Conservation (phyloP, 2,113 vertebrate species). For the Smithornis capensis region DNA sequence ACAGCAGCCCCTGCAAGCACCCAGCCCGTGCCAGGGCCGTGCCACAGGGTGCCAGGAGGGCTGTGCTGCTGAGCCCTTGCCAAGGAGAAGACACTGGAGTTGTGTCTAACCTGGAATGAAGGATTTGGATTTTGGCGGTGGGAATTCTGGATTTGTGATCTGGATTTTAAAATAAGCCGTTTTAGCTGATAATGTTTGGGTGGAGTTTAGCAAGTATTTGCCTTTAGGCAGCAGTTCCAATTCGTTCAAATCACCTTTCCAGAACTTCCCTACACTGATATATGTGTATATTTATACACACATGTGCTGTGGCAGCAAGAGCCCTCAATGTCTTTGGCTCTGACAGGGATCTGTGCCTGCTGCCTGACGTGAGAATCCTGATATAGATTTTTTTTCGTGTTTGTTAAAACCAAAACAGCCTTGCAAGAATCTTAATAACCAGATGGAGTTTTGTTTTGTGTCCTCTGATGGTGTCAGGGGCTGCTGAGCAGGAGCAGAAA, state of each 20-base stretch:
- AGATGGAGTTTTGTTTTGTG: neutral
- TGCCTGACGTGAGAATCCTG: fast-evolving
- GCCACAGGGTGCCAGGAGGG: neutral
- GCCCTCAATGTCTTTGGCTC: neutral
- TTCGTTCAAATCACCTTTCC: neutral
- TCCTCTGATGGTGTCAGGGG: fast-evolving
- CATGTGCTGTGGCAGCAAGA: neutral
- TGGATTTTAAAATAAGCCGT: neutral
- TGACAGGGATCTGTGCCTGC: fast-evolving
- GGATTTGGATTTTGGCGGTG: neutral
- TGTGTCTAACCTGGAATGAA: too few relatives aligned
- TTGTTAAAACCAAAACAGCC: neutral
- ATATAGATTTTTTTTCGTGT: neutral
- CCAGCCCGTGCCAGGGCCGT: fast-evolving
- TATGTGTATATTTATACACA: neutral
- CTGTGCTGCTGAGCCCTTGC: fast-evolving
- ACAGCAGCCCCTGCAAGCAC: fast-evolving
- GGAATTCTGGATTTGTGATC: neutral
- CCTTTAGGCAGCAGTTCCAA: neutral
- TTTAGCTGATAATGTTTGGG: neutral
- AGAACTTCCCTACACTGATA: neutral
- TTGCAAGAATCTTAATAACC: neutral
- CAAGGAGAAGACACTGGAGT: fast-evolving
- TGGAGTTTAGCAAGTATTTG: neutral
- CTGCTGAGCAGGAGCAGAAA: neutral